phyloP scores from a whole-genome alignment of 1,140 invertebrate genomes.

The Bombus affinis region DNA sequence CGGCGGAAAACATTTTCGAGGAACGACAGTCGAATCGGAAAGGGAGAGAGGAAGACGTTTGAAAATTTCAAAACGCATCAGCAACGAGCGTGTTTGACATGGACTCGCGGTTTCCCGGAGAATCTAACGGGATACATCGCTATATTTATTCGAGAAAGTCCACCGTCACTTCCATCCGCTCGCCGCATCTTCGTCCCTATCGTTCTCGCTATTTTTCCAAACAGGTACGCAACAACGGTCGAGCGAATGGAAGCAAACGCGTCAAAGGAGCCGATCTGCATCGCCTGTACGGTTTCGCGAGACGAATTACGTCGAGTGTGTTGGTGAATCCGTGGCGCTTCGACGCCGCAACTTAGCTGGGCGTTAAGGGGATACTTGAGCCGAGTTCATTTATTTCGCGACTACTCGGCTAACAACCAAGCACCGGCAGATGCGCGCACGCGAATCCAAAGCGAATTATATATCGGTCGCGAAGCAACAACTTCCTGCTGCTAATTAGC shows the following conservation, averaged over 20 bases:
- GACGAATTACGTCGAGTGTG: background rate
- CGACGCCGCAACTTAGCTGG: background rate
- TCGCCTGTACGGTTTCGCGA: background rate
- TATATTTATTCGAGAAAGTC: constrained; percentile 1
- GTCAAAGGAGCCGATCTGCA: background rate
- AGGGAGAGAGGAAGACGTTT: no score
- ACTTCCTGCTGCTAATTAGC: constrained; percentile 49
- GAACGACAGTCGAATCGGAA: background rate
- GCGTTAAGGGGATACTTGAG: constrained; percentile 11
- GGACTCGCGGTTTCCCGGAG: background rate
- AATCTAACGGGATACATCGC: background rate
- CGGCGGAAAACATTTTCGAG: background rate
- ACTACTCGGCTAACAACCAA: constrained; percentile 15
- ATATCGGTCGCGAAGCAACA: constrained; percentile 14
- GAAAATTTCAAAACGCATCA: background rate
- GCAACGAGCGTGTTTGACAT: background rate
- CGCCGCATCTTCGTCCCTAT: background rate
- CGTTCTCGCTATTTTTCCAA: background rate
- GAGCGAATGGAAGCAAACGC: background rate
- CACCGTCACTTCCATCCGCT: no score
- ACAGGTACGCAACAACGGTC: background rate
- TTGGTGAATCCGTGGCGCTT: background rate
- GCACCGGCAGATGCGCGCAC: constrained; percentile 16
- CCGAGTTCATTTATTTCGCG: constrained; percentile 13
- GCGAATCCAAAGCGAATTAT: constrained; percentile 37